Conservation (phyloP, 2,797 vertebrate genomes). For the Prunella strophiata region DNA sequence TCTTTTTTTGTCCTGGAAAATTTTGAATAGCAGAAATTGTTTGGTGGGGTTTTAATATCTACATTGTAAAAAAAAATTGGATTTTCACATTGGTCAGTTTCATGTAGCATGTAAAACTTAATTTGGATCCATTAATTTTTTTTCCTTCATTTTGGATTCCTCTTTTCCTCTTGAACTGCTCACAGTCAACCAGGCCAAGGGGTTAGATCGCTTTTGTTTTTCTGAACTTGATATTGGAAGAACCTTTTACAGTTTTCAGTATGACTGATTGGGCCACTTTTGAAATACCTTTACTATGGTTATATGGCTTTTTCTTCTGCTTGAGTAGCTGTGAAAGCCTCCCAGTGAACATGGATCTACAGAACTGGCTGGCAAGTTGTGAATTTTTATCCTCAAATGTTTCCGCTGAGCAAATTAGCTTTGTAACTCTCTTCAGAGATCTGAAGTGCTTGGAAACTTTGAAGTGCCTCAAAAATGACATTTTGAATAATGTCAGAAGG, state of each 20-base stretch:
- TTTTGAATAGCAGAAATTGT: not conserved
- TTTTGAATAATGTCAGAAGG: conserved; percentile 43
- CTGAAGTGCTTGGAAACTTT: conserved; percentile 30
- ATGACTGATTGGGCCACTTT: not conserved
- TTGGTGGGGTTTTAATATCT: not conserved
- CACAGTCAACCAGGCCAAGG: not conserved
- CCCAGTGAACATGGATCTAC: not conserved
- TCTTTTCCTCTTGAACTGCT: not conserved
- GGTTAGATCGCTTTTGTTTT: not conserved
- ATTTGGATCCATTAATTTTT: not conserved
- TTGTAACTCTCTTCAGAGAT: conserved; percentile 37
- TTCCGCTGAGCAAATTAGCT: conserved; percentile 7
- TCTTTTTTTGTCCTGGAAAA: not conserved
- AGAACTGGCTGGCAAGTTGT: not conserved
- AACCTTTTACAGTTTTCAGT: not conserved
- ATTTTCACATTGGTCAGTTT: not conserved
- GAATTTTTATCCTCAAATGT: not conserved
- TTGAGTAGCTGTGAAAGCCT: not conserved
- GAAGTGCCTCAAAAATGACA: conserved; percentile 31
- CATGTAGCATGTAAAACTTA: not conserved
- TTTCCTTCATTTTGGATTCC: not conserved
- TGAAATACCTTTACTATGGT: not conserved
- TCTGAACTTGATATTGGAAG: not conserved
- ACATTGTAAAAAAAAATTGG: not conserved
- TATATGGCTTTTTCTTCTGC: not conserved